Base-by-base conservation (phyloP, 1,140 invertebrate genomes). In the Pteromalus puparum region DNA sequence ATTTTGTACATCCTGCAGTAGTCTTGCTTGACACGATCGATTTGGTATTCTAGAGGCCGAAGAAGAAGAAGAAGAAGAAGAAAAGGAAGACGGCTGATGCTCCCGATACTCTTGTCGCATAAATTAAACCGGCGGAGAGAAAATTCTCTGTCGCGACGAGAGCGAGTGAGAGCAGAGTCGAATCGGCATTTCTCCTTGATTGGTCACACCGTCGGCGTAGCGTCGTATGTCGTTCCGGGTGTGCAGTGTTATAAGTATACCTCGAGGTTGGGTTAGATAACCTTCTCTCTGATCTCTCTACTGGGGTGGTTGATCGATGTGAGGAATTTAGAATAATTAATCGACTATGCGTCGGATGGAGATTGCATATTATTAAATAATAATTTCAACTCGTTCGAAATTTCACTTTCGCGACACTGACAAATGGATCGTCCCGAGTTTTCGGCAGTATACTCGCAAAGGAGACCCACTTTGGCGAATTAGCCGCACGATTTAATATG, bases 31-130 rank as follows among this genome's bases (percentile, higher is more conserved):
- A 6, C 85, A 81, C 84, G 72, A 89, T 89, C 88, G 83, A 89
- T 91, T 78, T 90, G 88, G 88, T 90, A 91, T 91, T 89, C 89
- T 68, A 89, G 87, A 68, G 70, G 87, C 87, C 86, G 30, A 24
- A 28, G 12, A 13, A 65, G 10, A 65, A 5, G 30, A 34, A 34
- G 30, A 34, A 34, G 30, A 4, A 34, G 0, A 34, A 5, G 30
- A 34, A 34, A 5, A 34, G n/a, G n/a, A n/a, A 6, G 26, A 78
- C 30, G 21, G 28, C 10, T 21, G 24, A 53, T 21, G 34, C 53
- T 61, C 53, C 65, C 28, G 10, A 48, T 75, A 75, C 2, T n/a
- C n/a, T 10, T 38, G 73, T 73, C 70, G 72, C 72, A 38, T 74
- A 76, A 76, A 76, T 76, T 75, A 75, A 38, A 12, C 38, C 21